Percentiles rank a stretch among this genome's conserved stretches.
Evolutionary conservation across 2,113 vertebrate species (phyloP).

Genomic region (Puma concolor): DNA sequence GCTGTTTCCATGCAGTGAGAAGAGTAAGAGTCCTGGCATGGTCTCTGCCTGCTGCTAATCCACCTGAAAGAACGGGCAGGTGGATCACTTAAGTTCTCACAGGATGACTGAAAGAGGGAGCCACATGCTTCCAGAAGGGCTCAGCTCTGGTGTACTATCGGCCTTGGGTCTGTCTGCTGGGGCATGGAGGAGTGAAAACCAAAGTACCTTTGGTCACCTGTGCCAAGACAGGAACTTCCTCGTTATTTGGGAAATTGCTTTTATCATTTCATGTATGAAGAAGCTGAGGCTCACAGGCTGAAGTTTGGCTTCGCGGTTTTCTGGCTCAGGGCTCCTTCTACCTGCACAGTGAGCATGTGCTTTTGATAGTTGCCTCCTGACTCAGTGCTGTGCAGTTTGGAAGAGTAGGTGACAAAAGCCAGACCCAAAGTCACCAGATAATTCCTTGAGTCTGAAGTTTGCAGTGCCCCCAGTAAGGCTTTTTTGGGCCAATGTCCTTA

Average conservation of each 20-base stretch:
- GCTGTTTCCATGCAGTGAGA: background rate
- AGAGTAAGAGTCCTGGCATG: background rate
- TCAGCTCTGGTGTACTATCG: fast-evolving
- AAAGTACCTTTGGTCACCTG: background rate
- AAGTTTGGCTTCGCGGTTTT: background rate
- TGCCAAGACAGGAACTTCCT: background rate
- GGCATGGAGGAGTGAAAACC: background rate
- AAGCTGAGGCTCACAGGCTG: background rate
- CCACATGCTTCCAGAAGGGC: background rate
- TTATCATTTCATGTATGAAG: background rate
- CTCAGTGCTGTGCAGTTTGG: too few species aligned
- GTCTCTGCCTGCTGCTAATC: too few species aligned
- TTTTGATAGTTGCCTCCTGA: background rate
- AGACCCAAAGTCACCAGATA: background rate
- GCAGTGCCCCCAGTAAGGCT: background rate
- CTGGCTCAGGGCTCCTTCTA: background rate
- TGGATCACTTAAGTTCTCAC: fast-evolving
- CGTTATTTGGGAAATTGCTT: background rate
- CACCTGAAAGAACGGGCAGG: background rate
- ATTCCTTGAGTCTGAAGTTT: background rate
- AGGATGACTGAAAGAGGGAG: background rate
- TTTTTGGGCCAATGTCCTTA: background rate
- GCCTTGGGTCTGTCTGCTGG: background rate
- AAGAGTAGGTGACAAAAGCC: background rate
- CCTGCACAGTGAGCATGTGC: background rate